These are phyloP conservation scores for Drosophila orena DNA, from an alignment of 1,140 invertebrate genomes.

Conservation along the genomic window DNA sequence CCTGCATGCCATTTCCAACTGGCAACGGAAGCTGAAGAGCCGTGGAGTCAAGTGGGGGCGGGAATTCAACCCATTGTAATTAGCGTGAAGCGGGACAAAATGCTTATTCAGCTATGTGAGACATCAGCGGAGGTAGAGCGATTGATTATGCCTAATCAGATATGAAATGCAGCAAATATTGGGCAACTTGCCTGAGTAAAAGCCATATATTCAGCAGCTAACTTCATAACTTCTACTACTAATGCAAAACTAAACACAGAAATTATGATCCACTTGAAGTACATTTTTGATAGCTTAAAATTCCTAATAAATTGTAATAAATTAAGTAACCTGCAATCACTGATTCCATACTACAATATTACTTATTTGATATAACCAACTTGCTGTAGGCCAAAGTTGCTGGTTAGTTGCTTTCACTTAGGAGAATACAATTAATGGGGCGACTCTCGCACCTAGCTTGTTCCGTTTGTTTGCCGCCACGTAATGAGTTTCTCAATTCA, in stretches of 20 bases:
- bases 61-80: constrained; percentile 40
- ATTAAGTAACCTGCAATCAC: too few species aligned
- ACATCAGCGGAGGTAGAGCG: constrained; percentile 19
- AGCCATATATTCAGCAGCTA: too few species aligned
- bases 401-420: too few species aligned
- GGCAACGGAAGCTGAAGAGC: constrained; percentile 11
- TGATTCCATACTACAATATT: too few species aligned
- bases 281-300: too few species aligned
- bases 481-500: constrained; percentile 83
- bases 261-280: too few species aligned
- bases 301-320: too few species aligned
- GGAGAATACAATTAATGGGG: constrained; percentile 5
- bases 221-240: too few species aligned
- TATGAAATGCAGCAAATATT: background rate
- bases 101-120: constrained; percentile 33
- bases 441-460: constrained; percentile 21
- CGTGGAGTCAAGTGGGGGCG: constrained; percentile 3
- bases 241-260: too few species aligned
- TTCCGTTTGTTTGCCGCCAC: constrained; percentile 65
- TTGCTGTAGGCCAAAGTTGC: too few species aligned
- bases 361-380: too few species aligned
- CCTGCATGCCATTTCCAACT: constrained; percentile 35
- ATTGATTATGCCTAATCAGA: constrained; percentile 1
- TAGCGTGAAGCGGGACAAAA: constrained; percentile 49
- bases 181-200: too few species aligned